Conservation (phyloP, 92 coral and sea anemone species). For the Isaurus tuberculatus region DNA sequence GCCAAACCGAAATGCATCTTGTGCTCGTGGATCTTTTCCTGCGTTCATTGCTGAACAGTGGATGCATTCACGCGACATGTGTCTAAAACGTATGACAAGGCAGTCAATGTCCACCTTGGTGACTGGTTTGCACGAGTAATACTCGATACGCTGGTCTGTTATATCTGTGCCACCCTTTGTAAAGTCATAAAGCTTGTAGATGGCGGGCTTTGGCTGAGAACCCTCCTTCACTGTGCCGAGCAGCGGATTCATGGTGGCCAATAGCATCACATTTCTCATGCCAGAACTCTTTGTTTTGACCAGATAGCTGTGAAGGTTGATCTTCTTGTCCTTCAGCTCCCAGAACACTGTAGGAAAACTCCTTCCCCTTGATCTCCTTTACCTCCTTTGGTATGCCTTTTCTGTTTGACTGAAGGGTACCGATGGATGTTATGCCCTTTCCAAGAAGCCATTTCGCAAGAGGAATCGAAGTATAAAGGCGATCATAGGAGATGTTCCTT, state of each 20-base stretch:
- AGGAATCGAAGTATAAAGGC: slow-evolving; percentile 6
- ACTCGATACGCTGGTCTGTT: not conserved
- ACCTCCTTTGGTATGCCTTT: slow-evolving; percentile 13
- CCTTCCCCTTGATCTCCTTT: slow-evolving; percentile 24
- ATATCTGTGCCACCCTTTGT: not conserved
- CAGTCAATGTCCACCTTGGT: not conserved
- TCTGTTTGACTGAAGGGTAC: slow-evolving; percentile 13
- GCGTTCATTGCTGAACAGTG: slow-evolving; percentile 4
- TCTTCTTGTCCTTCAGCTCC: slow-evolving; percentile 26
- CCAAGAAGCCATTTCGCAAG: slow-evolving; percentile 3
- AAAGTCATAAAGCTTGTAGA: not conserved
- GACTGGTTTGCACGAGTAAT: not conserved
- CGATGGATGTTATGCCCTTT: slow-evolving; percentile 25
- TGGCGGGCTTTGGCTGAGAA: not conserved
- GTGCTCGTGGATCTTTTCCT: slow-evolving; percentile 14
- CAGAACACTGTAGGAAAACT: slow-evolving; percentile 22
- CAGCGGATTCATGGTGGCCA: not conserved
- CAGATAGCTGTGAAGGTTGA: slow-evolving; percentile 11
- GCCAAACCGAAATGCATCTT: not conserved
- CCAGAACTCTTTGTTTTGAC: not conserved
- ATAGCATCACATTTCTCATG: not conserved
- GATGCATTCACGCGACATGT: not conserved
- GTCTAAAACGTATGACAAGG: not conserved
- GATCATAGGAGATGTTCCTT: slow-evolving; percentile 17
- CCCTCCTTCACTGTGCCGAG: slow-evolving; percentile 13